phyloP scores from a whole-genome alignment of 2,888 invertebrate species.

The Chelonus formosanus region DNA sequence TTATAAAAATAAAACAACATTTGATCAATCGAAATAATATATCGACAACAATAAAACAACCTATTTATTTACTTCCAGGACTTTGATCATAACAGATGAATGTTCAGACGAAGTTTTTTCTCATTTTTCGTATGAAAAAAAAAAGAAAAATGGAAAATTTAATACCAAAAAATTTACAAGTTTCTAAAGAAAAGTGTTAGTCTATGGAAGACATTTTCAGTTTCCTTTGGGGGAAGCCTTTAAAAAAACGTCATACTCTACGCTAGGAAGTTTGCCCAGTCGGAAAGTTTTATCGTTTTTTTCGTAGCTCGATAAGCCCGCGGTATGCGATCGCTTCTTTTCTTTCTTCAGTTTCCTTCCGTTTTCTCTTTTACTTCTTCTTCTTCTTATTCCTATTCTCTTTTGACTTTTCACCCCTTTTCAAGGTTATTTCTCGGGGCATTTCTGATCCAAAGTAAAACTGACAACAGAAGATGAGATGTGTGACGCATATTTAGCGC shows the following conservation, averaged over 20 bases:
- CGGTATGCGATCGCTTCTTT: conserved; percentile 12
- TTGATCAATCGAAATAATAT: no score
- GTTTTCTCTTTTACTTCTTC: conserved; percentile 9
- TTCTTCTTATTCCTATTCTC: conserved; percentile 12
- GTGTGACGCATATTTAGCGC: conserved; percentile 16
- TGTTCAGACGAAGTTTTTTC: no score
- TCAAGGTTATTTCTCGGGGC: conserved; percentile 17
- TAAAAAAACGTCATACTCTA: conserved; percentile 22
- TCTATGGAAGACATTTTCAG: conserved; percentile 14
- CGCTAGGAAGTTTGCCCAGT: conserved; percentile 41
- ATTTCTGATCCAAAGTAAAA: conserved; percentile 16
- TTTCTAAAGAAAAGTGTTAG: conserved; percentile 18
- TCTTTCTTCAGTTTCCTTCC: conserved; percentile 13
- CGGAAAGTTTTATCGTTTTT: conserved; percentile 44
- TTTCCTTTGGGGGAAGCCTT: conserved; percentile 7
- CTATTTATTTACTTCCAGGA: no score
- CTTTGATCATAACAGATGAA: no score
- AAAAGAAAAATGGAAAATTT: conserved; percentile 11
- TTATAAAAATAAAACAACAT: no score
- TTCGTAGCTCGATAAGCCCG: conserved; percentile 32
- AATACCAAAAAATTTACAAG: conserved; percentile 20
- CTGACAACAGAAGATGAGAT: conserved; percentile 9
- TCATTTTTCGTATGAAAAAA: neutral
- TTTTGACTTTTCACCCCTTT: conserved; percentile 4
- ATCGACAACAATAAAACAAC: no score